These are phyloP conservation scores for Tragulus kanchil DNA, from an alignment of 2,113 vertebrate genomes.

Conservation along the genomic window DNA sequence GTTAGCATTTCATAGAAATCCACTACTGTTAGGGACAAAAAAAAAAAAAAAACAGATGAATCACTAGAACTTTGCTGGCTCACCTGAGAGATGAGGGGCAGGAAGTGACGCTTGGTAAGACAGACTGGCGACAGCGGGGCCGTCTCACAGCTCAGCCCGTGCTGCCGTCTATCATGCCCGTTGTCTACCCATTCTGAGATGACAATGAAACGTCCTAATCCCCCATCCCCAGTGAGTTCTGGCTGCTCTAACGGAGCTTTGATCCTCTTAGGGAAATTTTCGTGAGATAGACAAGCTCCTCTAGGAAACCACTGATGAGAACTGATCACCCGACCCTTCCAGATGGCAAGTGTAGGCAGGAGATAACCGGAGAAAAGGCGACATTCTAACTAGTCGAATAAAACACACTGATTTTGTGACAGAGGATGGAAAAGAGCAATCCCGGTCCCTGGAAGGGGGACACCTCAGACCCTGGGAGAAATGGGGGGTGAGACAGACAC, in stretches of 20 bases:
- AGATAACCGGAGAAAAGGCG: neutral
- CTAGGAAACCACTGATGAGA: neutral
- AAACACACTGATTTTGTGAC: neutral
- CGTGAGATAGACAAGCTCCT: neutral
- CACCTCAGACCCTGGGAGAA: no score
- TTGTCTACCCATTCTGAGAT: neutral
- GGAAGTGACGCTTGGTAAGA: neutral
- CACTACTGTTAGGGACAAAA: neutral
- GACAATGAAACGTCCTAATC: neutral
- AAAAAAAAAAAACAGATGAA: neutral
- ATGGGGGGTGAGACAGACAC: neutral
- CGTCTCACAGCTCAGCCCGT: neutral
- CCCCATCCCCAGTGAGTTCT: neutral
- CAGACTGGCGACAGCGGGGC: neutral
- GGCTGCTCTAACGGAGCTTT: neutral
- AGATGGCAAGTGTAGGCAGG: neutral
- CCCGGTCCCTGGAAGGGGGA: neutral
- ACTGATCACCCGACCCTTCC: neutral
- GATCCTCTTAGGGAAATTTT: neutral
- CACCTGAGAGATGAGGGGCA: neutral
- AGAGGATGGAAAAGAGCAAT: neutral
- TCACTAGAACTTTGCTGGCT: neutral
- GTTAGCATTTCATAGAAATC: neutral
- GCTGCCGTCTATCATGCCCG: neutral
- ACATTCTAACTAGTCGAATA: neutral